Base-by-base conservation (phyloP, 1,140 invertebrate genomes). In the Drosophila kepulauana region DNA sequence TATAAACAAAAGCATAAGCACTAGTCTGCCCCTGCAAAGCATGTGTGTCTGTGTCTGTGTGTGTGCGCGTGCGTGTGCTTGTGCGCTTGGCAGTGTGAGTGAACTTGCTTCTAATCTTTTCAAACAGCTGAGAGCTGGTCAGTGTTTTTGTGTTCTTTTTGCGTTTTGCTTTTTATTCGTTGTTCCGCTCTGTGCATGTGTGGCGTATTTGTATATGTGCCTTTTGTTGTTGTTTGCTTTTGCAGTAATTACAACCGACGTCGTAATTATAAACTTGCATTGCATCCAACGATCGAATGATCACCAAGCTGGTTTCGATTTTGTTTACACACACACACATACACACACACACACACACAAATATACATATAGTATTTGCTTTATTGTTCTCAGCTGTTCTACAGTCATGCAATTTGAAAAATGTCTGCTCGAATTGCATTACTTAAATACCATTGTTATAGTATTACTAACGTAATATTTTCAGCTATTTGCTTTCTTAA, bases 161-260 rank as follows among this genome's bases (percentile, higher is more conserved):
- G 57, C 35, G 54, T 72, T 81, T 82, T 38, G 35, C 10, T 38
- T 38, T 38, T 38, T 38, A 38, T 38, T 33, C 57, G 65, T 82
- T 81, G 46, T 62, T 35, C 46, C 13, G 13, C 63, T 48, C 20
- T 16, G 46, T 10, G 45, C 41, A 54, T 41, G 63, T 45, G 41
- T 49, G 20, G 20, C 20, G 52, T 57, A 0, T 25, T 20, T 64
- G 33, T 48, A 43, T 62, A 13, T 62, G 46, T 69, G 41, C n/a
- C n/a, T 43, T 43, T 33, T 33, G 33, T 33, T 41, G 38, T 28
- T 25, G 8, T 20, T 52, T 52, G 28, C 49, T 54, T 57, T 43
- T 38, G 6, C 41, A 28, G 49, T 69, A 28, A 73, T 38, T 46
- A 45, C 64, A 79, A 54, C 57, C 67, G 49, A 30, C 54, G 66